Base-by-base conservation (phyloP, 2,888 invertebrate genomes). In the Euclidia mi region DNA sequence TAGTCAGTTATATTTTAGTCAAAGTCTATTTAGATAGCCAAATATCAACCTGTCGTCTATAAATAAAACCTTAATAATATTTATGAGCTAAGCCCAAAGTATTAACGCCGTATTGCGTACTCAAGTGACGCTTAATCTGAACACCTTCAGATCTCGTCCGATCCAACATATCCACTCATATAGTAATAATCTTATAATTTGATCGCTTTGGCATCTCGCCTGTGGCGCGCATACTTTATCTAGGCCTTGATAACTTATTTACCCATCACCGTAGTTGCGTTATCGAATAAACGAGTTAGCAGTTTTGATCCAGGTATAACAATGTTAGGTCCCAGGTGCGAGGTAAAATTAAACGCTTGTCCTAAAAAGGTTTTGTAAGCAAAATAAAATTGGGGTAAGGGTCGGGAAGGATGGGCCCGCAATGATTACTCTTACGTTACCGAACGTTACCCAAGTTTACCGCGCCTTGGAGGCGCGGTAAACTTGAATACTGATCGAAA, bases 271-370 rank as follows among this genome's bases (percentile, higher is more conserved):
- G 45, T 59, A 59, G 65, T 46, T 37, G 42, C 65, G 60, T 71
- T 60, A 75, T 64, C 65, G 56, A 63, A 60, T 63, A 53, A 67
- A 56, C 56, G 42, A 57, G 71, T 65, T 56, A 67, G 63, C 62
- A 68, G 53, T 71, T 71, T 65, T 69, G 71, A 66, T 71, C 64
- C 71, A 57, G 55, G 59, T 53, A 46, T 67, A 66, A 76, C 69
- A 63, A 65, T 56, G 70, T 68, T 61, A 63, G 32, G 68, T 62
- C 66, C 52, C 78, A 81, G 76, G 77, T 81, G 76, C 56, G 56
- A 61, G 46, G 59, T 65, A 53, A 70, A 72, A 81, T 78, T 77
- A 78, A 75, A 78, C 62, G 62, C 46, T 52, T 64, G 32, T 60
- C 56, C 68, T 46, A 41, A 64, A 73, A 80, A 76, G 71, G 71